phyloP scores from a whole-genome alignment of 2,797 vertebrate genomes.

The Cuniculus paca region DNA sequence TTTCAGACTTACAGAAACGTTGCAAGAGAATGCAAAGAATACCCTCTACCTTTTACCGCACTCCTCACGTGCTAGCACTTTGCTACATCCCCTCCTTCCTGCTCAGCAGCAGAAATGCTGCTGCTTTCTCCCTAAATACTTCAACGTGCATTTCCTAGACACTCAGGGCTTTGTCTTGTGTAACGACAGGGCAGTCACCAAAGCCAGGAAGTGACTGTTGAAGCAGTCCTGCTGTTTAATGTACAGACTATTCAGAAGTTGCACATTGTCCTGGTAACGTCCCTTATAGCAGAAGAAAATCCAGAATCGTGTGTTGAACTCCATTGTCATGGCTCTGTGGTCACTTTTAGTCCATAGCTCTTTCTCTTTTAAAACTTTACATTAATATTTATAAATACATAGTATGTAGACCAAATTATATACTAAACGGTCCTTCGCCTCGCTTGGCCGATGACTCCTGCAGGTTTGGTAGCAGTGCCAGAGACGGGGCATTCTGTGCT shows the following conservation, averaged over 20 bases:
- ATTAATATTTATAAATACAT: background rate
- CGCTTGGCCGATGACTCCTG: too few relatives aligned
- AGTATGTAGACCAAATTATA: background rate
- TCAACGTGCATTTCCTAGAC: background rate
- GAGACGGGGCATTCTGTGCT: background rate
- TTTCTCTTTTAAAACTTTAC: background rate
- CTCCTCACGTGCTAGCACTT: background rate
- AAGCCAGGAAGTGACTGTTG: background rate
- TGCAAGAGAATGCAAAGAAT: background rate
- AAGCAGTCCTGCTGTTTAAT: background rate
- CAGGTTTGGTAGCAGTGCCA: background rate
- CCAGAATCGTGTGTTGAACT: background rate
- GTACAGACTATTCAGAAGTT: background rate
- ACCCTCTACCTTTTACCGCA: background rate
- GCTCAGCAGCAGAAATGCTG: background rate
- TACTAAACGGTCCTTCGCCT: background rate
- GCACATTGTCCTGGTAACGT: background rate
- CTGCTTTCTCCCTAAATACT: background rate
- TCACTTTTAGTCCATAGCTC: background rate
- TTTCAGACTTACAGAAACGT: slow-evolving; percentile 21
- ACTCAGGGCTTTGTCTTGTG: background rate
- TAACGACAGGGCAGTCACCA: background rate
- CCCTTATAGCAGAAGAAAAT: background rate
- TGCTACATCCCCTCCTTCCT: background rate
- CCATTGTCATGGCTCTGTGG: background rate